phyloP scores from a whole-genome alignment of 1,140 invertebrate species.

The Magallana gigas region DNA sequence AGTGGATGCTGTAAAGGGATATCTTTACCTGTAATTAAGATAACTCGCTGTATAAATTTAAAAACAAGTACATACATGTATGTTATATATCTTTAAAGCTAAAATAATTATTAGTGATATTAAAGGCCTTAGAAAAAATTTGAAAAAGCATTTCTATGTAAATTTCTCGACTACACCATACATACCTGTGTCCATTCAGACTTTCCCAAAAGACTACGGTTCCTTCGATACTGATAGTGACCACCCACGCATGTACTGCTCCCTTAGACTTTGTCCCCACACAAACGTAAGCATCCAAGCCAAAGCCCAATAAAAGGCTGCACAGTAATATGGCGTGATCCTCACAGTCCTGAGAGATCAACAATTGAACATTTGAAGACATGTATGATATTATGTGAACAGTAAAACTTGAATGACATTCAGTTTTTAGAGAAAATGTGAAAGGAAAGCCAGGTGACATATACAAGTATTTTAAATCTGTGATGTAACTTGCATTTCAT shows the following conservation, averaged over 20 bases:
- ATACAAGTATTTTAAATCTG: background rate
- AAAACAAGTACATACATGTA: no score
- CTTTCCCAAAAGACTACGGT: slow-evolving; percentile 79
- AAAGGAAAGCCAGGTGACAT: background rate
- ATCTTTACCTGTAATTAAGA: no score
- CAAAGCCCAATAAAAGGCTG: slow-evolving; percentile 80
- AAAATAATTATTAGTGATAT: no score
- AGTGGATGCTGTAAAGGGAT: no score
- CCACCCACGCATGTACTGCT: slow-evolving; percentile 75
- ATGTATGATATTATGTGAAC: no score
- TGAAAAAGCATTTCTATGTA: no score
- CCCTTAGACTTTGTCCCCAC: slow-evolving; percentile 77
- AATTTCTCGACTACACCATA: background rate
- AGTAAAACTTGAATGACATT: no score
- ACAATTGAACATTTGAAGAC: no score
- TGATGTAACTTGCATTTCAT: background rate
- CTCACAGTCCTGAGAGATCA: slow-evolving; percentile 75
- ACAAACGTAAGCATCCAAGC: slow-evolving; percentile 80
- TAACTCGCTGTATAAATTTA: no score
- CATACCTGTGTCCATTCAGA: slow-evolving; percentile 77
- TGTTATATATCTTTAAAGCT: no score
- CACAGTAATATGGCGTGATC: slow-evolving; percentile 79
- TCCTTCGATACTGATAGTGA: slow-evolving; percentile 75
- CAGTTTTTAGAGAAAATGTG: no score
- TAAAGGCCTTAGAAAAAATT: no score